Evolutionary conservation across 2,888 invertebrate genomes (phyloP).

Genomic region (Aelia acuminata): DNA sequence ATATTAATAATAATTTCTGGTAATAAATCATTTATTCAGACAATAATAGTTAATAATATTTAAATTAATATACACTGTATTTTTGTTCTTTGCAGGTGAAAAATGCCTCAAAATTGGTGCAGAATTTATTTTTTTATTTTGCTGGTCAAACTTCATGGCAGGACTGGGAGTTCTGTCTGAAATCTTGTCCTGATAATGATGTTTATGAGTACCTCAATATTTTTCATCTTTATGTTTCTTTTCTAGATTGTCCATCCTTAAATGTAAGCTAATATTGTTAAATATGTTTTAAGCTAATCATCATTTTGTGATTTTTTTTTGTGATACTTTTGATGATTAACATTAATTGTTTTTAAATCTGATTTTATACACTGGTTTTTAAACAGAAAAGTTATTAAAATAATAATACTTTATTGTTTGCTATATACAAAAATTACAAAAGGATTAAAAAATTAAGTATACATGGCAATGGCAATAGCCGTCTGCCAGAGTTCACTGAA

Average conservation of each 20-base stretch:
- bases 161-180: conserved; percentile 19
- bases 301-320: not conserved
- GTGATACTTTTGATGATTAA: not conserved
- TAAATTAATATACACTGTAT: not conserved
- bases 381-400: too few relatives aligned
- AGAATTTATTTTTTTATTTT: not conserved
- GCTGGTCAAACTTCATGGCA: not conserved
- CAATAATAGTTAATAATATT: not conserved
- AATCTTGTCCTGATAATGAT: not conserved
- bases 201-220: not conserved
- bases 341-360: not conserved
- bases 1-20: not conserved
- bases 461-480: too few relatives aligned
- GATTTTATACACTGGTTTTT: too few relatives aligned
- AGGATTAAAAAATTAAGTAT: too few relatives aligned
- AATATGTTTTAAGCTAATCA: not conserved
- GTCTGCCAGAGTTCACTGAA: too few relatives aligned
- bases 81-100: not conserved
- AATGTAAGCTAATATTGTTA: not conserved
- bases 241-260: not conserved
- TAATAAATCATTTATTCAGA: not conserved
- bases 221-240: not conserved
- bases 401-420: too few relatives aligned
- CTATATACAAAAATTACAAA: too few relatives aligned
- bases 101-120: not conserved